Conservation (phyloP, 1,140 invertebrate genomes). For the Papilio dardanus region DNA sequence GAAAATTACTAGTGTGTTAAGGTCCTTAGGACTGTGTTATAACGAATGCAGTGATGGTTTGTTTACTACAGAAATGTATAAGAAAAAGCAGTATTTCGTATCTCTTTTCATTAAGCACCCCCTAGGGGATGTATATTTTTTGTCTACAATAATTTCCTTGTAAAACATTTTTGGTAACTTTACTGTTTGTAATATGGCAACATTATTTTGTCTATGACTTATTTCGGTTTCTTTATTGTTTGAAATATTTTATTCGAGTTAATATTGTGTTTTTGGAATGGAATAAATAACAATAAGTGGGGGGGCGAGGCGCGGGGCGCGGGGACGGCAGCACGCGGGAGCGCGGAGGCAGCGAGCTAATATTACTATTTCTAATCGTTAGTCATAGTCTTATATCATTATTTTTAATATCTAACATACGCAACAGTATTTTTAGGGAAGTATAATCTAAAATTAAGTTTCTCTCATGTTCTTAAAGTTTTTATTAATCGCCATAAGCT, state of each 20-base stretch:
- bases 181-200: not conserved
- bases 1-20: constrained; percentile 39
- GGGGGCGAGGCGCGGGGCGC: too few relatives aligned
- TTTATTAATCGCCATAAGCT: constrained; percentile 57
- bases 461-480: constrained; percentile 51
- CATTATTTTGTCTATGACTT: not conserved
- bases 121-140: not conserved
- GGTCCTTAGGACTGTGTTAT: constrained; percentile 35
- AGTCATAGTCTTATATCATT: constrained; percentile 80
- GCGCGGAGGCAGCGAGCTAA: constrained; percentile 42
- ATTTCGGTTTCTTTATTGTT: not conserved
- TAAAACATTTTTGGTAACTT: not conserved
- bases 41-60: constrained; percentile 37
- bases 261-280: too few relatives aligned
- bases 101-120: not conserved
- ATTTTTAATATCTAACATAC: constrained; percentile 80
- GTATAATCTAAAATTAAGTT: constrained; percentile 80
- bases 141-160: not conserved
- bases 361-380: constrained; percentile 55
- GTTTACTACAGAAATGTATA: constrained; percentile 34
- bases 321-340: constrained; percentile 39
- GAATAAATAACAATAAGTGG: constrained; percentile 44
- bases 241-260: not conserved
- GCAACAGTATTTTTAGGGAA: constrained; percentile 80
- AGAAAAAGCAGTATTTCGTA: not conserved